Evolutionary conservation across 2,113 vertebrate species (phyloP), one percentile per base, ranked within the genome.

Genomic region (Otolemur garnettii): DNA sequence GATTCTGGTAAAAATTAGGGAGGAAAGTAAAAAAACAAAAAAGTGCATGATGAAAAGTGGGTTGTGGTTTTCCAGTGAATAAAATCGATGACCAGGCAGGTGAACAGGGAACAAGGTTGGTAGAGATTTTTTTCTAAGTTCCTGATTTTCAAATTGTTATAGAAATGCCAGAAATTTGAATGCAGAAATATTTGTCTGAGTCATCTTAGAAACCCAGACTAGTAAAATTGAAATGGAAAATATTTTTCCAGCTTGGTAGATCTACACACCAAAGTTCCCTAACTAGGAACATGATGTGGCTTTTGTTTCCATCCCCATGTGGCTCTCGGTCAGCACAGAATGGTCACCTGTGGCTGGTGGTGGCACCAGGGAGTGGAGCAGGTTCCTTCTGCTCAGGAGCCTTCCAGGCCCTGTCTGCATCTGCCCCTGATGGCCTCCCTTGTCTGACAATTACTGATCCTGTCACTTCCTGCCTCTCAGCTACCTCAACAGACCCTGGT

Each of bases 211-310:
- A 78, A 45, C 6, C 10, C 5, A 15, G 12, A 50, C 62, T 6
- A 10, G 18, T 19, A 42, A 22, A 68, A 64, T 8, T 66, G 22
- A 82, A 57, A 71, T 17, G 12, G 1, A 9, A 45, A 74, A 12
- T 22, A 13, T 21, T 71, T 45, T 83, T 80, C 50, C 5, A 59
- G 8, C 9, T 1, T 71, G 55, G 28, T 28, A n/a, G 50, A 42
- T 26, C 10, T 4, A 9, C 2, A n/a, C 5, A 26, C 62, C 26
- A 12, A 59, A 14, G 18, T 59, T 7, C 26, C 64, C 30, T 21
- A 8, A 50, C 4, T 10, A 59, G 0, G 5, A 19, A 19, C 33
- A 28, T 2, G 13, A 33, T 2, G 0, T 3, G 2, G 17, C 13
- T 14, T 74, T 64, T 22, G 53, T 50, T 42, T 33, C 18, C 4